Evolutionary conservation across 2,113 vertebrate genomes (phyloP).

Genomic region (Crypturellus undulatus): DNA sequence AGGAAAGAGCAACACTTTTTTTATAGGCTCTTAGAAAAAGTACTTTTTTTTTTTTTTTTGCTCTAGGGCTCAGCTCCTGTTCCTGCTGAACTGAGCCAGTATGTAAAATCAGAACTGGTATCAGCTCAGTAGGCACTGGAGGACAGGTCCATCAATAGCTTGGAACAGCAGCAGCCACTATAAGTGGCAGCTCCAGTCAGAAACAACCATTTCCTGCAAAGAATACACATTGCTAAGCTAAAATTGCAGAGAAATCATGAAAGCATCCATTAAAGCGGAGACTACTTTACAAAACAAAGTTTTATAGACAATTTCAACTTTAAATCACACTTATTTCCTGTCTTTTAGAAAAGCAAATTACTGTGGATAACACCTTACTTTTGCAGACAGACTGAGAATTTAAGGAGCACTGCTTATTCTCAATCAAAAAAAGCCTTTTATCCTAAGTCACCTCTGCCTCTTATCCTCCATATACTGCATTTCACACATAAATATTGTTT

Average conservation of each 20-base stretch:
- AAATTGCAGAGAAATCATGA: not conserved
- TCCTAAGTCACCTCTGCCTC: not conserved
- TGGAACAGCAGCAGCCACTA: constrained; percentile 55
- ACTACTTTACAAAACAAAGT: not conserved
- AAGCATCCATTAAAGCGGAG: not conserved
- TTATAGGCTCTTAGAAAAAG: constrained; percentile 35
- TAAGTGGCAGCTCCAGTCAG: constrained; percentile 1
- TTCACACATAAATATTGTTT: not conserved
- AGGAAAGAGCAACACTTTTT: constrained; percentile 27
- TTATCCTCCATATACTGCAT: not conserved
- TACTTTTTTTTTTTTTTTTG: constrained; percentile 66
- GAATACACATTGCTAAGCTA: not conserved
- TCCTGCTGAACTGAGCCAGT: constrained; percentile 99
- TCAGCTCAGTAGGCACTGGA: constrained; percentile 99
- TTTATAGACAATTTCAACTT: constrained; percentile 13
- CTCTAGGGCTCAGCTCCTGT: constrained; percentile 96
- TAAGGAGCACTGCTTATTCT: not conserved
- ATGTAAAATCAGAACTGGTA: constrained; percentile 95
- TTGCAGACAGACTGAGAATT: not conserved
- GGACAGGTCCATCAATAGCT: constrained; percentile 86
- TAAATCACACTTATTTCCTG: not conserved
- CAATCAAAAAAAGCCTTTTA: not conserved
- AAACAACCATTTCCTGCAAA: constrained; percentile 39
- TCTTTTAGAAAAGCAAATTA: not conserved
- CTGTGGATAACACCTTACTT: not conserved